phyloP scores from a whole-genome alignment of 2,888 invertebrate species.

The Nycteola revayana region DNA sequence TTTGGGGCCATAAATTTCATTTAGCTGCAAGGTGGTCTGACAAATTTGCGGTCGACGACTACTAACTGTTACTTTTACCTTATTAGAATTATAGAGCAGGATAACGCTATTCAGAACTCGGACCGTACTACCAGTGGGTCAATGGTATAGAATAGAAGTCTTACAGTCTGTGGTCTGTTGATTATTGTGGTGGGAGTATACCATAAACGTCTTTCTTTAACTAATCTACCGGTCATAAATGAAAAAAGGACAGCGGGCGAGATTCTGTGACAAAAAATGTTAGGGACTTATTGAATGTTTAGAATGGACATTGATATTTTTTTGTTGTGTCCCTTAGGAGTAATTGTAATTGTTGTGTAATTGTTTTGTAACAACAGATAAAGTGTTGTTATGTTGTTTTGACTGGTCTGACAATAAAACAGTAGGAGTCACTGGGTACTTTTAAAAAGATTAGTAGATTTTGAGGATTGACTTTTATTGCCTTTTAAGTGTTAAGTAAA shows the following conservation, averaged over 20 bases:
- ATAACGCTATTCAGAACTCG: conserved; percentile 25
- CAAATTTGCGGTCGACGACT: conserved; percentile 76
- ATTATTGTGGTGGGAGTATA: conserved; percentile 32
- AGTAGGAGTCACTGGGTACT: conserved; percentile 24
- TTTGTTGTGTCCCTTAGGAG: conserved; percentile 31
- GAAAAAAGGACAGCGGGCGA: conserved; percentile 29
- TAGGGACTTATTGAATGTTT: conserved; percentile 25
- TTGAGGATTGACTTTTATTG: conserved; percentile 18
- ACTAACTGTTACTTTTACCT: conserved; percentile 51
- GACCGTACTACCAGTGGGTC: conserved; percentile 23
- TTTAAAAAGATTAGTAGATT: conserved; percentile 39
- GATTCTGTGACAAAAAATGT: conserved; percentile 29
- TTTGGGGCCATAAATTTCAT: conserved; percentile 75
- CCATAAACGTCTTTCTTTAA: conserved; percentile 33
- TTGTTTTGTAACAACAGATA: conserved; percentile 56
- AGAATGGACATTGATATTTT: conserved; percentile 39
- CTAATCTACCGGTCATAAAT: conserved; percentile 27
- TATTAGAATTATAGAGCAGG: conserved; percentile 43
- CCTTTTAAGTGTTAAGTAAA: conserved; percentile 2
- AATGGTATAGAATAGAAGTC: conserved; percentile 15
- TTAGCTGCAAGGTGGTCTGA: conserved; percentile 79
- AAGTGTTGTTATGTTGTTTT: conserved; percentile 59
- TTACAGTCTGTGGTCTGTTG: conserved; percentile 38
- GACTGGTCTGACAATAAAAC: conserved; percentile 45
- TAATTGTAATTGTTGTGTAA: conserved; percentile 59